Evolutionary conservation across 2,113 vertebrate species (phyloP), one percentile per base, ranked within the genome.

Genomic region (Sturnus vulgaris): DNA sequence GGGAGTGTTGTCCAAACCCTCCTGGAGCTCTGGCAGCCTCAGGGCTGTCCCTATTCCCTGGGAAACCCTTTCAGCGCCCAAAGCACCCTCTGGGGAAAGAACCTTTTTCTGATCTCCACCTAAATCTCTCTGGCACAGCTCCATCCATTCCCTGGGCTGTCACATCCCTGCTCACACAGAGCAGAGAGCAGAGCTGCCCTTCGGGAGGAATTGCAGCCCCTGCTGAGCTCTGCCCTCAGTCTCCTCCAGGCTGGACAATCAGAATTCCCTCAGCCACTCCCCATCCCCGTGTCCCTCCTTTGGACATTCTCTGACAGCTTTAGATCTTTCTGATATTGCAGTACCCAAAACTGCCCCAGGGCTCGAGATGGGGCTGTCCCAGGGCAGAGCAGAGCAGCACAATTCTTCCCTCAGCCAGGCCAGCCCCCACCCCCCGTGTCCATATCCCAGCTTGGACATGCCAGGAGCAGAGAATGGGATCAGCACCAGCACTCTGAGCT

Each of bases 1-100:
- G 55, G 37, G 4, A 44, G 55, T 0, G 0, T 0, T 47, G 40
- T 22, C 49, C 13, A 17, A 63, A 9, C 0, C 0, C n/a, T 47
- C n/a, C 75, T 63, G 49, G 24, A 71, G 30, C 57, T 79, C 40
- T 63, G 75, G 30, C 40, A 55, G 30, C 11, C 6, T 18, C 1
- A 5, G 40, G 20, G 15, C 8, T 0, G 3, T 40, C 3, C 0
- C 40, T 2, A 17, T 30, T 20, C 65, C 85, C 24, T 71, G 40
- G 11, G 65, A 13, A 40, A 20, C 56, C 13, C n/a, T 20, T 1
- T 0, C 4, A 55, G 30, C 15, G 20, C 13, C 28, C 0, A 0
- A 2, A 0, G 2, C 40, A 79, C 11, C 20, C 35, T 35, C 42
- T 56, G 21, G 30, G 23, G 21, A 7, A 31, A 49, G 49, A 49